Conservation (phyloP, 2,113 vertebrate species). For the Pagrus major region DNA sequence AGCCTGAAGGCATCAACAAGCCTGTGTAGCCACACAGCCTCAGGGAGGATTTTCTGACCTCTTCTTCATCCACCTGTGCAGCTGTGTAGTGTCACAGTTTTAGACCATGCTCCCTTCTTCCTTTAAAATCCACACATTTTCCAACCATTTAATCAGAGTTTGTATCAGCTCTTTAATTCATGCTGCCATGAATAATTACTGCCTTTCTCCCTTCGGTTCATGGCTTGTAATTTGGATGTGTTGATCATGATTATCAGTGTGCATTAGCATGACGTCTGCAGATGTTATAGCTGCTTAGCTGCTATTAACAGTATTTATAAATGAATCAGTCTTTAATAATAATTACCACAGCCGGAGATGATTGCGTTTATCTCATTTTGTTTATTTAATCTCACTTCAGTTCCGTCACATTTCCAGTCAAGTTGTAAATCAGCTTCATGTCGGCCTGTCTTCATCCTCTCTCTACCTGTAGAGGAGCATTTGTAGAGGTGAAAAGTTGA, state of each 20-base stretch:
- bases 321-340: not conserved
- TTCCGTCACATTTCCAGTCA: not conserved
- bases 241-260: not conserved
- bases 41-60: slow-evolving; percentile 13
- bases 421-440: not conserved
- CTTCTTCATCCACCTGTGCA: not conserved
- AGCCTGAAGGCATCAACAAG: not conserved
- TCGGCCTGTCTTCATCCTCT: too few relatives aligned
- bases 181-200: not conserved
- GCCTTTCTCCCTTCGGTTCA: not conserved
- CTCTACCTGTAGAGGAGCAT: too few relatives aligned
- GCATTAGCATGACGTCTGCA: not conserved
- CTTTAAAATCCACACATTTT: not conserved
- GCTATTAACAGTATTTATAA: not conserved
- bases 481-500: too few relatives aligned
- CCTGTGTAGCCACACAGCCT: not conserved
- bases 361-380: not conserved
- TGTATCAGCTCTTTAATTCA: not conserved
- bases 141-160: not conserved
- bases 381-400: not conserved
- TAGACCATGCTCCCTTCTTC: not conserved
- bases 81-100: not conserved
- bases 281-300: not conserved
- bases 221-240: not conserved
- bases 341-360: not conserved